Evolutionary conservation across 2,113 vertebrate species (phyloP).

Genomic region (Myiagra hebetior): DNA sequence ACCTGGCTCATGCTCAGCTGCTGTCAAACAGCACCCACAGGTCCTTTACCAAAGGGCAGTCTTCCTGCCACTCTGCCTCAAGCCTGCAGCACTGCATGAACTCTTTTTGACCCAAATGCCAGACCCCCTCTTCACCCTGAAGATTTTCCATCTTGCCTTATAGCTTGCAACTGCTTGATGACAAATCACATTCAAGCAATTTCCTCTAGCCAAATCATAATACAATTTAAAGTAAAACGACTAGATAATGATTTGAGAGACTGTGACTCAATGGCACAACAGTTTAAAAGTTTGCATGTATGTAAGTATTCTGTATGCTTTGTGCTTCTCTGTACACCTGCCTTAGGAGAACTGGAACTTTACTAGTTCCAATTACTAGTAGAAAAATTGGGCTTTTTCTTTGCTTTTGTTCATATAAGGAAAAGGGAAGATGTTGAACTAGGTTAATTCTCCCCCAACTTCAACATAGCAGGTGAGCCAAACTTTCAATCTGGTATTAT

Average conservation of each 20-base stretch:
- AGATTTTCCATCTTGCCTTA: background rate
- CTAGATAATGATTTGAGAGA: background rate
- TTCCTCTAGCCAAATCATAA: background rate
- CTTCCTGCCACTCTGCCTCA: background rate
- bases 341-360: background rate
- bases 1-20: accelerated
- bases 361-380: too few species aligned
- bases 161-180: background rate
- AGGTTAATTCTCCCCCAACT: background rate
- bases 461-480: background rate
- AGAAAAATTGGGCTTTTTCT: background rate
- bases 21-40: accelerated
- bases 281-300: background rate
- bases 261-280: background rate
- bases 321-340: background rate
- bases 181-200: background rate
- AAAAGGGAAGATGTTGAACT: background rate
- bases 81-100: background rate
- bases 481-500: background rate
- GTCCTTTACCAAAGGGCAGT: background rate
- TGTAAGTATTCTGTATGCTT: background rate
- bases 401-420: background rate
- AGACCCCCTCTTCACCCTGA: background rate
- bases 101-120: too few species aligned
- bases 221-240: background rate